A percentile compares a stretch with the other conserved stretches of the same genome.
Evolutionary conservation across 2,113 vertebrate genomes (phyloP).

Genomic region (Pollimyrus isidori): DNA sequence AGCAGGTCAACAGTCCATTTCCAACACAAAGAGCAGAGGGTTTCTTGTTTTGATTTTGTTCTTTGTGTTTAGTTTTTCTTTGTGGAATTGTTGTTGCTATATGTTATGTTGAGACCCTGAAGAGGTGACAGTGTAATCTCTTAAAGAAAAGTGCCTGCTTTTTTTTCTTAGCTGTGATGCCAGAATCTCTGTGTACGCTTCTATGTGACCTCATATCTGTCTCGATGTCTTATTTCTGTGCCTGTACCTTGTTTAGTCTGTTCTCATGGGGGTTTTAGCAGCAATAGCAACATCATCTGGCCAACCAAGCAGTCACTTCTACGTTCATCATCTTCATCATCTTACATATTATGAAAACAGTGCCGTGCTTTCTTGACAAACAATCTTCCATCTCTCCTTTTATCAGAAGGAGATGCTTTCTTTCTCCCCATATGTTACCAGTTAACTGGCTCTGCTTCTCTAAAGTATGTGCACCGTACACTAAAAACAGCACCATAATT

Average conservation of each 20-base stretch:
- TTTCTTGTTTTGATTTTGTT: background rate
- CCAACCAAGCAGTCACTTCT: background rate
- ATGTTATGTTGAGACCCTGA: background rate
- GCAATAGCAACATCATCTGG: background rate
- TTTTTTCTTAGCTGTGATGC: background rate
- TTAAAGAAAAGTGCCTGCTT: background rate
- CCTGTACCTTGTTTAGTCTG: background rate
- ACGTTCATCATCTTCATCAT: background rate
- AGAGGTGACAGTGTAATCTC: background rate
- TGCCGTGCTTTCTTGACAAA: background rate
- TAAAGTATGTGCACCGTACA: slow-evolving; percentile 36
- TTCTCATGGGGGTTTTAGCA: background rate
- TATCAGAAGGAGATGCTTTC: background rate
- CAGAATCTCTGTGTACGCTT: background rate
- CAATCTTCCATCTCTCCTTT: background rate
- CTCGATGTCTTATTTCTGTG: background rate
- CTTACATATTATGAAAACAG: background rate
- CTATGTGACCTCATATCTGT: background rate
- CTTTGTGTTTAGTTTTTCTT: background rate
- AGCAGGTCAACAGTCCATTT: background rate
- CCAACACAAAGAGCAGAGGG: background rate
- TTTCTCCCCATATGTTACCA: slow-evolving; percentile 45
- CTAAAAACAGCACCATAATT: slow-evolving; percentile 39
- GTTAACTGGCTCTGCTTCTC: slow-evolving; percentile 42
- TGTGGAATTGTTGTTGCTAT: background rate